phyloP scores from a whole-genome alignment of 2,113 vertebrate genomes.

The Melanostigma gelatinosum region DNA sequence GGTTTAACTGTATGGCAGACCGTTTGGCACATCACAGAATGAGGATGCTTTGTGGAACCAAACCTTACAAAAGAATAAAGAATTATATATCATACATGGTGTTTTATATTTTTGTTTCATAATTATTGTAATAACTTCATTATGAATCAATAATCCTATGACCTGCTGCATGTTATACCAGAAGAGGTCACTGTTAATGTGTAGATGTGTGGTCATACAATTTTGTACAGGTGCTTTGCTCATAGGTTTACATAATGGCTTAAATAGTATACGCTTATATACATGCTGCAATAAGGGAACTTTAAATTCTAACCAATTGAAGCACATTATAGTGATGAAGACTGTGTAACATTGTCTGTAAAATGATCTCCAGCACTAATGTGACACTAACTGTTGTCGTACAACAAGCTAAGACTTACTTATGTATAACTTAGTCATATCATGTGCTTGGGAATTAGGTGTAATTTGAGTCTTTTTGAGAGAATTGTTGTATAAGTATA shows the following conservation, averaged over 20 bases:
- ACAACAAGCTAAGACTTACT: neutral
- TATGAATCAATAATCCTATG: neutral
- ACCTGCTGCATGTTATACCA: neutral
- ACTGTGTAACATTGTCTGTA: neutral
- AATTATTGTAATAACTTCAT: neutral
- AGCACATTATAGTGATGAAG: neutral
- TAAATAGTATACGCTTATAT: neutral
- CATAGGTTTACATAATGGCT: neutral
- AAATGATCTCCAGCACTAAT: neutral
- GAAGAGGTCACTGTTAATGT: constrained; percentile 21
- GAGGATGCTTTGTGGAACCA: neutral
- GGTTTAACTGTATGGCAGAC: neutral
- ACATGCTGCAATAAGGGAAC: neutral
- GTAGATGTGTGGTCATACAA: neutral
- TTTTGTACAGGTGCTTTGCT: neutral
- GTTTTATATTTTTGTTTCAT: neutral
- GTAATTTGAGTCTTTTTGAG: neutral
- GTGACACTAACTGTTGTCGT: neutral
- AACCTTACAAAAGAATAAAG: neutral
- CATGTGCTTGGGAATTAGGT: neutral
- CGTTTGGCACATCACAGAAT: neutral
- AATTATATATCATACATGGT: neutral
- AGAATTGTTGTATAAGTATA: neutral
- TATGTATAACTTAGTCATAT: neutral
- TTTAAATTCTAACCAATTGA: neutral